phyloP scores from a whole-genome alignment of 2,797 vertebrate species.

The Parotocinclus haroldoi region DNA sequence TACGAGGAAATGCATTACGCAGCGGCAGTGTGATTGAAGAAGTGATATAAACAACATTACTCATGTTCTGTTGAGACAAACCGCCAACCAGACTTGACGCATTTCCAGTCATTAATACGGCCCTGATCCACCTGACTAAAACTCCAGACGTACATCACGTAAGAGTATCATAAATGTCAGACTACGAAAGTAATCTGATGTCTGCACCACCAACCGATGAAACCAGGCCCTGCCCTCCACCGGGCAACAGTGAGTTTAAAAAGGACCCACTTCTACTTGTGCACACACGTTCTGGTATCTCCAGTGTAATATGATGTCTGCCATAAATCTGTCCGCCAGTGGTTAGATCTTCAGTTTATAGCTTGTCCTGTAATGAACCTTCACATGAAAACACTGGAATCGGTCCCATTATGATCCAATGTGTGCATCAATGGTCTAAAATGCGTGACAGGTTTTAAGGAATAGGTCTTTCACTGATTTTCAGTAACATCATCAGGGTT shows the following conservation, averaged over 20 bases:
- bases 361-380: too few species aligned
- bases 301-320: not conserved
- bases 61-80: constrained; percentile 12
- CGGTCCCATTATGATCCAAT: too few species aligned
- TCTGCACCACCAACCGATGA: not conserved
- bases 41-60: not conserved
- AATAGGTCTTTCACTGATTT: too few species aligned
- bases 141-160: not conserved
- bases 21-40: not conserved
- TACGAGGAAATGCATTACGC: constrained; percentile 1
- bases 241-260: constrained; percentile 3
- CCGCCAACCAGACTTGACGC: constrained; percentile 10
- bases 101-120: not conserved
- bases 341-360: too few species aligned
- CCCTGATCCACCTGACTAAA: not conserved
- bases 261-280: not conserved
- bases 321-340: not conserved
- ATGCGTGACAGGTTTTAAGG: too few species aligned
- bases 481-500: too few species aligned
- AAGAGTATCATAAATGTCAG: not conserved
- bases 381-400: too few species aligned
- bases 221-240: not conserved
- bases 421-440: too few species aligned
- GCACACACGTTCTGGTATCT: not conserved
- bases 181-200: not conserved